Percentiles rank a stretch among this genome's conserved stretches.
phyloP scores from a whole-genome alignment of 2,888 invertebrate species.

The Maniola hyperantus region DNA sequence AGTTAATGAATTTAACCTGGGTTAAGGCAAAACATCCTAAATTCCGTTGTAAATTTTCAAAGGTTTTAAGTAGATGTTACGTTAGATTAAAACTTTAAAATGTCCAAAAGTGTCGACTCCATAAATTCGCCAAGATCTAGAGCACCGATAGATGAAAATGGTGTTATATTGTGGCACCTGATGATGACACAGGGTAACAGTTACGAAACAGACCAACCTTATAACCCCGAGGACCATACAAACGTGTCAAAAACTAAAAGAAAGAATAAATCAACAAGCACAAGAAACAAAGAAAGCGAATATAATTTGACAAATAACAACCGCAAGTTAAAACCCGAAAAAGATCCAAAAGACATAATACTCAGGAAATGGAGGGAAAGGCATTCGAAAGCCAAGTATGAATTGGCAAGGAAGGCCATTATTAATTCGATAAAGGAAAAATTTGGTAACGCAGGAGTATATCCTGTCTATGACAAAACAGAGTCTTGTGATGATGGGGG shows the following conservation, averaged over 20 bases:
- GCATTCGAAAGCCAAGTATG: slow-evolving; percentile 63
- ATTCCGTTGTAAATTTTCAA: background rate
- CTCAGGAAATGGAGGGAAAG: slow-evolving; percentile 70
- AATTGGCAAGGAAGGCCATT: slow-evolving; percentile 67
- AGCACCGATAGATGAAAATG: slow-evolving; percentile 62
- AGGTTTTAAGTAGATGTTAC: background rate
- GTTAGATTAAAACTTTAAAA: slow-evolving; percentile 37
- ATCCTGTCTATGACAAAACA: slow-evolving; percentile 45
- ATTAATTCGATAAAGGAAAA: slow-evolving; percentile 76
- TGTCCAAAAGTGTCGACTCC: slow-evolving; percentile 53
- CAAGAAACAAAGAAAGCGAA: slow-evolving; percentile 43
- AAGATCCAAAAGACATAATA: slow-evolving; percentile 60
- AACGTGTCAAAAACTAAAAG: slow-evolving; percentile 32
- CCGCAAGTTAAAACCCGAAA: slow-evolving; percentile 42
- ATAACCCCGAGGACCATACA: background rate
- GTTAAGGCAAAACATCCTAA: background rate
- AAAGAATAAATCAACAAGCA: slow-evolving; percentile 53
- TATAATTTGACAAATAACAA: slow-evolving; percentile 30
- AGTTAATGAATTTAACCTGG: too few species aligned
- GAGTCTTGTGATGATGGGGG: slow-evolving; percentile 47
- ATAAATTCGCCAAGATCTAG: slow-evolving; percentile 65
- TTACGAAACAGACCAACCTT: slow-evolving; percentile 5
- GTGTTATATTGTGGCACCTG: slow-evolving; percentile 63
- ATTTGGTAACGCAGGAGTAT: slow-evolving; percentile 49
- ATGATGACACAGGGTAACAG: slow-evolving; percentile 50